These are phyloP conservation scores for Conopomorpha cramerella DNA, from an alignment of 1,140 invertebrate genomes.

Conservation along the genomic window DNA sequence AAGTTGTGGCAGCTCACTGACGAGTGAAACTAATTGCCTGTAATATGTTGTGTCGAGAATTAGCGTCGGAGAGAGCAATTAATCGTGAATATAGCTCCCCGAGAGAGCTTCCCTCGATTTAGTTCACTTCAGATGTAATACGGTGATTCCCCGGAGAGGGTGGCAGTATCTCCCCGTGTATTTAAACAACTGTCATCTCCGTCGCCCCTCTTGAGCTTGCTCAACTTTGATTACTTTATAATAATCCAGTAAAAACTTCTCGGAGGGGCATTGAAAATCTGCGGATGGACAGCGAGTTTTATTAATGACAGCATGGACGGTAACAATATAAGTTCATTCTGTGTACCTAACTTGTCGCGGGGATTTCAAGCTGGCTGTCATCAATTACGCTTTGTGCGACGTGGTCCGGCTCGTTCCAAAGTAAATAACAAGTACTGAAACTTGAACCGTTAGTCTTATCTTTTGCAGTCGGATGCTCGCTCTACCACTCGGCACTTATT, in stretches of 20 bases:
- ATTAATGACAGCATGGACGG: conserved; percentile 28
- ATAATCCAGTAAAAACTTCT: conserved; percentile 40
- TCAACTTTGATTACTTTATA: conserved; percentile 57
- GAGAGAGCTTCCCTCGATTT: conserved; percentile 12
- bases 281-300: too few species aligned
- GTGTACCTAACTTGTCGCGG: too few species aligned
- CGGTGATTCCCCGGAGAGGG: conserved; percentile 21
- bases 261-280: too few species aligned
- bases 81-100: conserved; percentile 22
- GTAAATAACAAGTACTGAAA: conserved; percentile 19
- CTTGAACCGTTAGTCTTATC: conserved; percentile 19
- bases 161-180: conserved; percentile 27
- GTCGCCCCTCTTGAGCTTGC: conserved; percentile 29
- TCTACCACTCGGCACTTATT: conserved; percentile 7
- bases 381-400: too few species aligned
- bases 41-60: too few species aligned
- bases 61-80: conserved; percentile 28
- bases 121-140: conserved; percentile 23
- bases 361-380: too few species aligned
- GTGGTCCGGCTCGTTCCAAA: too few species aligned
- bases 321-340: too few species aligned
- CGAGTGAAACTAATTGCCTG: too few species aligned
- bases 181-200: conserved; percentile 47
- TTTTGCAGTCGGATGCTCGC: conserved; percentile 12
- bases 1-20: too few species aligned